Evolutionary conservation across 1,140 invertebrate genomes (phyloP), one percentile per base, ranked within the genome.

Genomic region (Ceratina japonica): DNA sequence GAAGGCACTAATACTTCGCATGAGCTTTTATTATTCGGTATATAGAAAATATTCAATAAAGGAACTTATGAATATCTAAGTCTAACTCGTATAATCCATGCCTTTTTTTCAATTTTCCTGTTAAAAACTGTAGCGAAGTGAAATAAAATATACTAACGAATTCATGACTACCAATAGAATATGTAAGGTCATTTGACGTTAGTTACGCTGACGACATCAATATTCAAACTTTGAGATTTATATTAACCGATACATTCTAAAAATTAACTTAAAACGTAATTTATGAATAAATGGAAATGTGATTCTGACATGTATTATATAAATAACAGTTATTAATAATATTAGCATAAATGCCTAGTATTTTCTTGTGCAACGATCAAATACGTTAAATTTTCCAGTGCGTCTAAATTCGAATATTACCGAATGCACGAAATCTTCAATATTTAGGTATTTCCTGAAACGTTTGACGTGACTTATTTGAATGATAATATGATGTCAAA

Each of bases 401-500:
- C n/a, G 5, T 22, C 18, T 24, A 20, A 3, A 3, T 1, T 12
- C 49, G 27, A 74, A 15, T 20, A 64, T 75, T 75, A 73, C 63
- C 58, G 16, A 5, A 1, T 10, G 3, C 24, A 37, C 0, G 16
- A 51, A 52, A 52, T 70, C 12, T 8, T 2, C 3, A 37, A 13
- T n/a, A 18, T 56, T 52, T 51, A 10, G 8, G n/a, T 4, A 27
- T 75, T 77, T 70, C 58, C 58, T 62, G 51, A 56, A 77, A 70
- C 64, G 58, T 18, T 59, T 63, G 56, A 61, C 56, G 7, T 20
- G 13, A 16, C n/a, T 52, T 62, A 69, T 69, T 69, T 77, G 44
- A 62, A 77, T 69, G 49, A 68, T 58, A 69, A 62, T 68, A n/a
- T n/a, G 2, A 18, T n/a, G 49, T 54, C 27, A 44, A 68, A 68